These are phyloP conservation scores for Rhagoletis zephyria DNA, from an alignment of 1,140 invertebrate genomes.

Conservation along the genomic window DNA sequence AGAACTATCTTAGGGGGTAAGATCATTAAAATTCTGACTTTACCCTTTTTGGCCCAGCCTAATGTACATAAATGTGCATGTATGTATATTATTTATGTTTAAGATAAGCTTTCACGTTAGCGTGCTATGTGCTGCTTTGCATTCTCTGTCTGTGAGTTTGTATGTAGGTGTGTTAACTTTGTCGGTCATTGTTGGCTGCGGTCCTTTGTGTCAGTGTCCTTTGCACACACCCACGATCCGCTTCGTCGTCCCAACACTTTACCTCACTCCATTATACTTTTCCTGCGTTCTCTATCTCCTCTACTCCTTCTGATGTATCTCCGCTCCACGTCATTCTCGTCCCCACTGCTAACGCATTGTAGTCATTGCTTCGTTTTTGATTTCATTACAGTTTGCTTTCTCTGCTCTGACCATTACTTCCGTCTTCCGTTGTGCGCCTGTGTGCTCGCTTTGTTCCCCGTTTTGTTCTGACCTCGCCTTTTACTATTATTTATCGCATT, in stretches of 20 bases:
- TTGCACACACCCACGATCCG: neutral
- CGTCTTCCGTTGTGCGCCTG: neutral
- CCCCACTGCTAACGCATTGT: too few species aligned
- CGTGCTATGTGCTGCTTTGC: neutral
- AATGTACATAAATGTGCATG: neutral
- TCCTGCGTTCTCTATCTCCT: neutral
- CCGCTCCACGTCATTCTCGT: neutral
- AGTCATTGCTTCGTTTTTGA: conserved; percentile 13
- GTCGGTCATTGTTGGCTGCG: conserved; percentile 41
- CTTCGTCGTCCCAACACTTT: neutral
- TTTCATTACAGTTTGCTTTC: conserved; percentile 41
- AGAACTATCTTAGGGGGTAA: too few species aligned
- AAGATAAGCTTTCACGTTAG: neutral
- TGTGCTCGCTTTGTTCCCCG: neutral
- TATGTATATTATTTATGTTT: neutral
- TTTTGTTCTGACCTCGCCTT: conserved; percentile 2
- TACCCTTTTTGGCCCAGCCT: too few species aligned
- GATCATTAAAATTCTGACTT: too few species aligned
- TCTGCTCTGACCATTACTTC: neutral
- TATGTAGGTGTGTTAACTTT: conserved; percentile 19
- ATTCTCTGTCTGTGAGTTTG: neutral
- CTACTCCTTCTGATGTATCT: too few species aligned
- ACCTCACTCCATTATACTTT: conserved; percentile 22
- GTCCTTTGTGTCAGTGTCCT: conserved; percentile 48
- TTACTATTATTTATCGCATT: conserved; percentile 44